Percentiles rank a stretch among this genome's conserved stretches.
Conservation (phyloP, 2,797 vertebrate species). For the Harpia harpyja region DNA sequence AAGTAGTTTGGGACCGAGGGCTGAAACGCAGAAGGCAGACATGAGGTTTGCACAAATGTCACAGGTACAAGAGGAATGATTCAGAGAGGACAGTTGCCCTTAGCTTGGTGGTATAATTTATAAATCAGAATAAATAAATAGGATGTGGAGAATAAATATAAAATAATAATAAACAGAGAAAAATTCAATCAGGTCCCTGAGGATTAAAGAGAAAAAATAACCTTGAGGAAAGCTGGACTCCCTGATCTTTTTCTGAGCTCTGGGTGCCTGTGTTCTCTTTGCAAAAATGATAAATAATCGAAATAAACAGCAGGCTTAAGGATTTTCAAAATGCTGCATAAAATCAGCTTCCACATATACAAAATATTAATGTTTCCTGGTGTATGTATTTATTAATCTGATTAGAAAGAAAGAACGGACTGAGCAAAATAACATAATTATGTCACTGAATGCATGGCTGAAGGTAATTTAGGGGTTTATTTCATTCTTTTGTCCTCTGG, state of each 20-base stretch:
- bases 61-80: neutral
- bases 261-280: neutral
- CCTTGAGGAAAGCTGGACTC: neutral
- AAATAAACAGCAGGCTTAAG: constrained; percentile 17
- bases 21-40: neutral
- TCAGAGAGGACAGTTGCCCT: neutral
- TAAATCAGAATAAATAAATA: constrained; percentile 23
- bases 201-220: constrained; percentile 13
- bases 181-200: neutral
- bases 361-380: constrained; percentile 1
- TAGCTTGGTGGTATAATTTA: neutral
- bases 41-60: neutral
- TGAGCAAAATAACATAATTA: neutral
- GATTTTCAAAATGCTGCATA: constrained; percentile 17
- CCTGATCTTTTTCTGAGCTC: constrained; percentile 27
- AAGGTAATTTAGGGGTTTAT: neutral
- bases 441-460: neutral
- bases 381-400: neutral
- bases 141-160: neutral
- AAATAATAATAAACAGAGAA: neutral
- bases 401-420: neutral
- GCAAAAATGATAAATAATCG: constrained; percentile 40
- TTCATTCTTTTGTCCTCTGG: neutral
- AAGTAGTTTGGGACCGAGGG: neutral
- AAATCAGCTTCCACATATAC: neutral